Evolutionary conservation across 1,140 invertebrate species (phyloP).

Genomic region (Battus philenor): DNA sequence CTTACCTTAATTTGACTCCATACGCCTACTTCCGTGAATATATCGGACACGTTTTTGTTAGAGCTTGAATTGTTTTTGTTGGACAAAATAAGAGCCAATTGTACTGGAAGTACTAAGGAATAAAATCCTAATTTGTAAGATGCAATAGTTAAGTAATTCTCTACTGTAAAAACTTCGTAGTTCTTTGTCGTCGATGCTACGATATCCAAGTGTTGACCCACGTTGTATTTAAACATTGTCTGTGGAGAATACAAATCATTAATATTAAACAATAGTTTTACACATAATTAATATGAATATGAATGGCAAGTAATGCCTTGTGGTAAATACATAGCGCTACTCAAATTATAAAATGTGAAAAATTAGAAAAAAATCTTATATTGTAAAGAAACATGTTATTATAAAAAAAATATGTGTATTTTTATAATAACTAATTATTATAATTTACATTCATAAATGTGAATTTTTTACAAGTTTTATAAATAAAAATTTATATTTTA

Average conservation of each 20-base stretch:
- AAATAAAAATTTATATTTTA: no score
- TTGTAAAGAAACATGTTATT: no score
- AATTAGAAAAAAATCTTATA: no score
- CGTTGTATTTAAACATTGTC: constrained; percentile 80
- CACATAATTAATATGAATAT: no score
- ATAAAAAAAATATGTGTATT: no score
- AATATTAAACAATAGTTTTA: no score
- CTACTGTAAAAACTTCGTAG: constrained; percentile 72
- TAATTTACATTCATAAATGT: no score
- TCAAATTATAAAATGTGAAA: no score
- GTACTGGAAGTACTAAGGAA: constrained; percentile 89
- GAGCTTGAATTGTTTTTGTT: constrained; percentile 80
- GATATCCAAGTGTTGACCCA: constrained; percentile 84
- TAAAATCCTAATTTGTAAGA: constrained; percentile 95
- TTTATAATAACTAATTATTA: no score
- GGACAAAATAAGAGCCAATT: constrained; percentile 87
- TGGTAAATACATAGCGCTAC: no score
- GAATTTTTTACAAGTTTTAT: no score
- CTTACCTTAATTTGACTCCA: constrained; percentile 94
- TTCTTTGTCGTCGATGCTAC: constrained; percentile 76
- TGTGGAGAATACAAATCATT: constrained; percentile 22
- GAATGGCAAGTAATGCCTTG: no score
- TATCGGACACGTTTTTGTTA: constrained; percentile 80
- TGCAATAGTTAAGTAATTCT: constrained; percentile 89
- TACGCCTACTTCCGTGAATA: constrained; percentile 91